These are phyloP conservation scores for Cottus gobio DNA, from an alignment of 2,113 vertebrate species.

Conservation along the genomic window DNA sequence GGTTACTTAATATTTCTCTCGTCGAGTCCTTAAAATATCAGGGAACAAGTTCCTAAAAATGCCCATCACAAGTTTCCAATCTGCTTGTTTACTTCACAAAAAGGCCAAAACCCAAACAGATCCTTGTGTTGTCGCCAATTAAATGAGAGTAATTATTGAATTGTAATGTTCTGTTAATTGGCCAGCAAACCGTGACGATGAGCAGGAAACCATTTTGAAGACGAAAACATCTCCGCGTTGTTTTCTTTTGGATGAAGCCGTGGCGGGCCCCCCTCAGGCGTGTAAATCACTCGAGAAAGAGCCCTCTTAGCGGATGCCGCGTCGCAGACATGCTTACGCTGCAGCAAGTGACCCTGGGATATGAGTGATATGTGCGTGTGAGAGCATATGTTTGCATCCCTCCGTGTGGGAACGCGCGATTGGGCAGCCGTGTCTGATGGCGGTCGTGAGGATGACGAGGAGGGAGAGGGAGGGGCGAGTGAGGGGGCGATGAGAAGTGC, in stretches of 20 bases:
- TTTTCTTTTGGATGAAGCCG: conserved; percentile 56
- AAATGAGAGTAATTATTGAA: neutral
- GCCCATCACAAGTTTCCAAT: neutral
- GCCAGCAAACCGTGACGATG: neutral
- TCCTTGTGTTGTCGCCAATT: too few species aligned
- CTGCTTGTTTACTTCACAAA: neutral
- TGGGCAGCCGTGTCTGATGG: neutral
- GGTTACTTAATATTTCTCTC: neutral
- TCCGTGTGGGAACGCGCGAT: neutral
- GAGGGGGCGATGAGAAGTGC: conserved; percentile 43
- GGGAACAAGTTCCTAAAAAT: neutral
- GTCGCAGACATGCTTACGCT: conserved; percentile 56
- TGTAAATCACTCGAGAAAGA: conserved; percentile 39
- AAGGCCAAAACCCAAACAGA: neutral
- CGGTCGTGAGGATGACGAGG: conserved; percentile 1
- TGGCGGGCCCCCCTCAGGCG: conserved; percentile 40
- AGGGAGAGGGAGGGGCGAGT: neutral
- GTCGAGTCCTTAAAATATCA: neutral
- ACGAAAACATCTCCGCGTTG: conserved; percentile 31
- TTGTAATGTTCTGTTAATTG: neutral
- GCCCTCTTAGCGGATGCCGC: conserved; percentile 25
- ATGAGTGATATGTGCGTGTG: neutral
- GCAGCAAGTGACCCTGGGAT: conserved; percentile 58
- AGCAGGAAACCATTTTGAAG: conserved; percentile 44
- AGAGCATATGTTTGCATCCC: neutral